These are phyloP conservation scores for Hyles lineata DNA, from an alignment of 2,888 invertebrate genomes.

Conservation along the genomic window DNA sequence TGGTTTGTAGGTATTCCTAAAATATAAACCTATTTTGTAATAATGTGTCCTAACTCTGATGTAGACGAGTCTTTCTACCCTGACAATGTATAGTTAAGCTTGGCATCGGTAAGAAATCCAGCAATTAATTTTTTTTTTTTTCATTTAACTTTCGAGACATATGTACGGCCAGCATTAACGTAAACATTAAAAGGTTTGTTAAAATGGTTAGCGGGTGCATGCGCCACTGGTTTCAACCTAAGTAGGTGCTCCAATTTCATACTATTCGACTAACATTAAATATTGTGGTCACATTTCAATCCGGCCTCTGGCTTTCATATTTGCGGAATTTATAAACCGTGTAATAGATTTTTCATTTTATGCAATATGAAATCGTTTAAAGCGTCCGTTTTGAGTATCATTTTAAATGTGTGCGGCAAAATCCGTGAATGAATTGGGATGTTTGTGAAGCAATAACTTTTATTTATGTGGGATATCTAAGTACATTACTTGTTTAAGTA, in stretches of 20 bases:
- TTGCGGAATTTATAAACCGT: background rate
- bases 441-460: too few species aligned
- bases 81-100: too few species aligned
- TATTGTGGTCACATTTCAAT: conserved; percentile 37
- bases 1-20: too few species aligned
- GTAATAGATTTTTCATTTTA: background rate
- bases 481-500: too few species aligned
- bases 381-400: background rate
- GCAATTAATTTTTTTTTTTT: background rate
- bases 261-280: conserved; percentile 39
- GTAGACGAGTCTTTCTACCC: too few species aligned
- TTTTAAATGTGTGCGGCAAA: too few species aligned
- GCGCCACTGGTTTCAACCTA: conserved; percentile 36
- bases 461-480: too few species aligned
- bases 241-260: conserved; percentile 43
- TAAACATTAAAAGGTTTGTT: conserved; percentile 38
- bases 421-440: too few species aligned
- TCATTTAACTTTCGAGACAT: background rate
- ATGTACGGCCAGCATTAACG: conserved; percentile 33
- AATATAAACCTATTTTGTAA: too few species aligned
- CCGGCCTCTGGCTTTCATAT: conserved; percentile 20
- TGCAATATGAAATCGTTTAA: background rate
- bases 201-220: conserved; percentile 39
- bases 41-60: too few species aligned
- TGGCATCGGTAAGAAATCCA: too few species aligned